Evolutionary conservation across 2,888 invertebrate species (phyloP).

Genomic region (Diabrotica balteata): DNA sequence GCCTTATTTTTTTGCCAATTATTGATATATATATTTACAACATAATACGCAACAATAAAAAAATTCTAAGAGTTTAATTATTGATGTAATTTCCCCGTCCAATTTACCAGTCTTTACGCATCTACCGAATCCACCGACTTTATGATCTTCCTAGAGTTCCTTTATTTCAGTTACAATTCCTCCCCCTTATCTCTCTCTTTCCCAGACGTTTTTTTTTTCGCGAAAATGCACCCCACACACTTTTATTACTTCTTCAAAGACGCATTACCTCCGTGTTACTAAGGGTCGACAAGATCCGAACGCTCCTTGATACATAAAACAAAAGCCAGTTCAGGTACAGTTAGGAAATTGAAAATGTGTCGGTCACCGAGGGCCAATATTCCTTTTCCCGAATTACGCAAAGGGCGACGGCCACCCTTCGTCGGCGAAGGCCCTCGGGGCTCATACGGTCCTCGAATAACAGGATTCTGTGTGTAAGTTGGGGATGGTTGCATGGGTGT

Average conservation of each 20-base stretch:
- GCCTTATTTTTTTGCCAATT: no score
- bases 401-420: conserved; percentile 9
- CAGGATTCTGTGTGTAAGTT: conserved; percentile 29
- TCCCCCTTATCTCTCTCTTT: neutral
- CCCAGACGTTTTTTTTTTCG: neutral
- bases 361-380: conserved; percentile 34
- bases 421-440: conserved; percentile 15
- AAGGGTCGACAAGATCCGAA: neutral
- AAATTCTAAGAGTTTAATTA: no score
- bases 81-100: no score
- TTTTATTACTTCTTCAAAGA: conserved; percentile 9
- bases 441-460: conserved; percentile 23
- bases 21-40: no score
- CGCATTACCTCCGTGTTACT: conserved; percentile 5
- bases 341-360: conserved; percentile 35
- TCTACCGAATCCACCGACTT: no score
- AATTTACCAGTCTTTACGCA: no score
- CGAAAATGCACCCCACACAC: conserved; percentile 1
- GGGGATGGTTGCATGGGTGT: conserved; percentile 16
- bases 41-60: no score
- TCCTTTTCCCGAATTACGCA: conserved; percentile 8
- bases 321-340: neutral
- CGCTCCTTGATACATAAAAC: conserved; percentile 6
- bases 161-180: neutral
- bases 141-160: no score